Percentiles rank a stretch among this genome's conserved stretches.
Conservation (phyloP, 2,797 vertebrate species). For the Mycteria americana region DNA sequence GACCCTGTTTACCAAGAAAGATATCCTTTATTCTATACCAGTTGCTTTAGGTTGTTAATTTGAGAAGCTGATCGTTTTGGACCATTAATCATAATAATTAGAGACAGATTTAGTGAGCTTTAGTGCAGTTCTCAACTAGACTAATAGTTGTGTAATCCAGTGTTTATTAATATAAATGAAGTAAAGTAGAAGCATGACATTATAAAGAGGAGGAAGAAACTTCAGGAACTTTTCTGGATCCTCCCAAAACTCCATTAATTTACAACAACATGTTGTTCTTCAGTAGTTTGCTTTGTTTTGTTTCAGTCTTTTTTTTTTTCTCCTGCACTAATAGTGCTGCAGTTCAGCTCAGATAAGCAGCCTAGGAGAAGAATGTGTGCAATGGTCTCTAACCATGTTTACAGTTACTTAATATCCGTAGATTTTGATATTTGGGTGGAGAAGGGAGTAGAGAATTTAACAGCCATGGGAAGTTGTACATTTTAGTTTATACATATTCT, state of each 20-base stretch:
- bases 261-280: conserved; percentile 31
- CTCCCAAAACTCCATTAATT: conserved; percentile 56
- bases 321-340: neutral
- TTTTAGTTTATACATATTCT: neutral
- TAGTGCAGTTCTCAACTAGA: conserved; percentile 72
- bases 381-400: neutral
- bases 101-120: conserved; percentile 74
- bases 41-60: conserved; percentile 69
- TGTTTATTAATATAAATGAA: conserved; percentile 78
- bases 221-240: conserved; percentile 47
- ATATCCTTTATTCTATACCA: conserved; percentile 53
- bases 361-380: neutral
- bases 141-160: conserved; percentile 71
- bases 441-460: neutral
- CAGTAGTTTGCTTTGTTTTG: conserved; percentile 2
- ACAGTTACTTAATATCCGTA: neutral
- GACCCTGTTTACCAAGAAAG: conserved; percentile 49
- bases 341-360: neutral
- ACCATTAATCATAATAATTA: conserved; percentile 77
- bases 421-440: neutral
- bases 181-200: conserved; percentile 69
- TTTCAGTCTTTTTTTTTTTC: neutral
- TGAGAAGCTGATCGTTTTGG: conserved; percentile 69
- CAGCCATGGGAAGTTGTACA: neutral
- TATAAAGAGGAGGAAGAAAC: conserved; percentile 67